A percentile compares a stretch with the other conserved stretches of the same genome.
Evolutionary conservation across 2,113 vertebrate species (phyloP).

Genomic region (Theristicus caerulescens): DNA sequence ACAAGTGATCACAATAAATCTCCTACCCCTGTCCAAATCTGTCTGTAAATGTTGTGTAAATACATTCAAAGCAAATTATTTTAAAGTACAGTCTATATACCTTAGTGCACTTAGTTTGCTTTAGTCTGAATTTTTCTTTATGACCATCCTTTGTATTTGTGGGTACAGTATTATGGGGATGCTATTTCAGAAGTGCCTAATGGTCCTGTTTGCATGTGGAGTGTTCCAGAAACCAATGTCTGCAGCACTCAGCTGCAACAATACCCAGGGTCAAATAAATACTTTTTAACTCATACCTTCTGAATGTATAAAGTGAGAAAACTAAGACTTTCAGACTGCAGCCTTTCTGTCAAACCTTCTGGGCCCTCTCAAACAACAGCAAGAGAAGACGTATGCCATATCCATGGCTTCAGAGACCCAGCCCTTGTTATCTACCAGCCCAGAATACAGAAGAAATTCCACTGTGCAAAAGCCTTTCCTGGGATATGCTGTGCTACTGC

Average conservation of each 20-base stretch:
- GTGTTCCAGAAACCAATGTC: background rate
- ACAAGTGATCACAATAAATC: background rate
- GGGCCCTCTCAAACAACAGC: background rate
- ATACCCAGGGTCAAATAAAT: background rate
- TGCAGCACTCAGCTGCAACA: background rate
- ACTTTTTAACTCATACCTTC: background rate
- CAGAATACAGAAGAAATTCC: background rate
- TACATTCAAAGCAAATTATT: background rate
- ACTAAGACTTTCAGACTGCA: background rate
- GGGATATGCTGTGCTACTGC: background rate
- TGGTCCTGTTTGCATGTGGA: background rate
- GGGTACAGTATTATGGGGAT: background rate
- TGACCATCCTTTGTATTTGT: background rate
- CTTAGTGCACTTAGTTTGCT: background rate
- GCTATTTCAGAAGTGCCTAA: background rate
- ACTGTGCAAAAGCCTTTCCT: background rate
- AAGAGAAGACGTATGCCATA: background rate
- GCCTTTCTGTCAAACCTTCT: background rate
- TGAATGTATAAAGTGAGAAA: background rate
- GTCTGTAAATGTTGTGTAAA: background rate
- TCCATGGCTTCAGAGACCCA: background rate
- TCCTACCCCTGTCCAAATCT: background rate
- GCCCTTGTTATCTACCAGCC: background rate
- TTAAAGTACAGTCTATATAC: background rate
- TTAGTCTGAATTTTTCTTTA: background rate